phyloP scores from a whole-genome alignment of 1,140 invertebrate species.

The Theocolax elegans region DNA sequence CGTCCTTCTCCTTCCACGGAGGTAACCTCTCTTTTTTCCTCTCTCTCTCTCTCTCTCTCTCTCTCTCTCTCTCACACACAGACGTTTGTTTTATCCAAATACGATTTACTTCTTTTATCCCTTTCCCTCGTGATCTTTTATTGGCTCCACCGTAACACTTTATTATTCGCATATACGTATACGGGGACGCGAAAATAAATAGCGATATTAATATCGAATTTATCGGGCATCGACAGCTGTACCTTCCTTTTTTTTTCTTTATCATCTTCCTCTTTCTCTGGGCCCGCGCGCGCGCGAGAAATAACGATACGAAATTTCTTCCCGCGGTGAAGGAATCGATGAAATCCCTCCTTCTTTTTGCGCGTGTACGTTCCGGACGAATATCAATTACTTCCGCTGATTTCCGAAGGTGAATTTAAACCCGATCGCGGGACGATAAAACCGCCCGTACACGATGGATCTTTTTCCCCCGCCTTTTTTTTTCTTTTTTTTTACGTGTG shows the following conservation, averaged over 20 bases:
- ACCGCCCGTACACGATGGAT: not conserved
- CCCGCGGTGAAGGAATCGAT: not conserved
- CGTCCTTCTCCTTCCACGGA: constrained; percentile 52
- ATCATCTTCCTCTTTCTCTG: not conserved
- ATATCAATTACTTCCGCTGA: constrained; percentile 43
- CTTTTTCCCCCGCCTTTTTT: not conserved
- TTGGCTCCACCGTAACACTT: constrained; percentile 27
- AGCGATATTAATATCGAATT: constrained; percentile 44
- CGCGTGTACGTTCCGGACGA: constrained; percentile 12
- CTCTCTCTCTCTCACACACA: not conserved
- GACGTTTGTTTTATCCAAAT: too few species aligned
- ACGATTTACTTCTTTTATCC: too few species aligned
- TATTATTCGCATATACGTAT: constrained; percentile 21
- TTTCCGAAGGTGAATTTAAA: constrained; percentile 36
- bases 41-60: not conserved
- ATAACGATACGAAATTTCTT: not conserved
- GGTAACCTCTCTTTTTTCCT: not conserved
- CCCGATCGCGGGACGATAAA: constrained; percentile 32
- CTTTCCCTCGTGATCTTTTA: too few species aligned
- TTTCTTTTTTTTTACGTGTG: not conserved
- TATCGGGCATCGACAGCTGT: constrained; percentile 37
- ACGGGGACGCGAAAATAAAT: constrained; percentile 28
- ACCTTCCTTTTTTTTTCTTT: constrained; percentile 4
- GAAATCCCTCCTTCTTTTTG: constrained; percentile 6
- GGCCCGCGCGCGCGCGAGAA: not conserved